Conservation (phyloP, 2,888 invertebrate species). For the Ypsolopha sequella region DNA sequence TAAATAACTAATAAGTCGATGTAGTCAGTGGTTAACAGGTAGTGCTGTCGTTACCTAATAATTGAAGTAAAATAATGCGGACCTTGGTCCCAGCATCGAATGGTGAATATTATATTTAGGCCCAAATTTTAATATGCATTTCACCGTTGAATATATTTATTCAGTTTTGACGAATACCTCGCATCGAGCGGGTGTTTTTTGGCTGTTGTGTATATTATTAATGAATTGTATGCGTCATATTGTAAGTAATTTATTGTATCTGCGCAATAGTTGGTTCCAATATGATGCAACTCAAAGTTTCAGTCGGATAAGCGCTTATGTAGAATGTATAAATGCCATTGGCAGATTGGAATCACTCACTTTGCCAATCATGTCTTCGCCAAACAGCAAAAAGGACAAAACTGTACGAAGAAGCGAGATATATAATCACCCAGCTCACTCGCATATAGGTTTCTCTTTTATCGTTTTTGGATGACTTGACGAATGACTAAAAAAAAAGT, state of each 20-base stretch:
- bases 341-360: no score
- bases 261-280: slow-evolving; percentile 16
- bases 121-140: neutral
- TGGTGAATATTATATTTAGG: neutral
- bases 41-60: slow-evolving; percentile 60
- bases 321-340: no score
- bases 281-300: no score
- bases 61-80: slow-evolving; percentile 14
- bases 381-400: no score
- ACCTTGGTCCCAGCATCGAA: neutral
- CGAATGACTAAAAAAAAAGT: neutral
- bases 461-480: neutral
- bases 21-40: slow-evolving; percentile 65
- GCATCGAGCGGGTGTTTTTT: slow-evolving; percentile 24
- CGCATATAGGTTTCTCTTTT: neutral
- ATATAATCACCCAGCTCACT: no score
- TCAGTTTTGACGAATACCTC: slow-evolving; percentile 19
- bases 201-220: slow-evolving; percentile 54
- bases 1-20: slow-evolving; percentile 52
- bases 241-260: slow-evolving; percentile 24
- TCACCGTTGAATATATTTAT: neutral
- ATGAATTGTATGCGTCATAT: slow-evolving; percentile 11
- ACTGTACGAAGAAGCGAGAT: no score
- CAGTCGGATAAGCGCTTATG: no score
- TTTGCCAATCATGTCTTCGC: no score